A percentile compares a stretch with the other conserved stretches of the same genome.
These are phyloP conservation scores for Falco cherrug DNA, from an alignment of 2,797 vertebrate species.

Conservation along the genomic window DNA sequence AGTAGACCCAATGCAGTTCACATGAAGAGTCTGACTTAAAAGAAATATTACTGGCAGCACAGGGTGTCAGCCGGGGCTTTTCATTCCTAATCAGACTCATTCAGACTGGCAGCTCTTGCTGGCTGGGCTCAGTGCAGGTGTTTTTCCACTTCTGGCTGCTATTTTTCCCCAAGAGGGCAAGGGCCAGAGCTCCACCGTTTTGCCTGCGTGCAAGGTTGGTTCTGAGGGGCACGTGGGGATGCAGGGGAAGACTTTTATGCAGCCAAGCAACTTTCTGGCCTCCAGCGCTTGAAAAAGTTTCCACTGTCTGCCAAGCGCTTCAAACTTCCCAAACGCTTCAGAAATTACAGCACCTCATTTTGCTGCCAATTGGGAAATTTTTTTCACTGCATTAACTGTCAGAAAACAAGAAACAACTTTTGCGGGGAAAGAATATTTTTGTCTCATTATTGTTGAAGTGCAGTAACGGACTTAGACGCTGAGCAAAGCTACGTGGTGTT, in stretches of 20 bases:
- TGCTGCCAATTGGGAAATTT: conserved; percentile 3
- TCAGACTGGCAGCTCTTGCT: background rate
- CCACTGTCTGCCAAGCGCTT: background rate
- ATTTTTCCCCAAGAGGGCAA: background rate
- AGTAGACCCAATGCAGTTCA: background rate
- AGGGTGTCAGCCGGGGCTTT: background rate
- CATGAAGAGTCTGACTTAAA: background rate
- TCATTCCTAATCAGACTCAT: background rate
- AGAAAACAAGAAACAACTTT: conserved; percentile 9
- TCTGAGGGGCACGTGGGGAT: background rate
- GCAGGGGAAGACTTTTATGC: background rate
- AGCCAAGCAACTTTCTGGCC: background rate
- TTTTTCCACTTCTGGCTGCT: conserved; percentile 34
- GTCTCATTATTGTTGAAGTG: background rate
- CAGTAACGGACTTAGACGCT: background rate
- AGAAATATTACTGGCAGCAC: background rate
- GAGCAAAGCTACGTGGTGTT: background rate
- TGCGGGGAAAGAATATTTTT: background rate
- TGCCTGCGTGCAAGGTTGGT: background rate
- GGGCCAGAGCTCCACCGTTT: background rate
- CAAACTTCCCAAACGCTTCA: background rate
- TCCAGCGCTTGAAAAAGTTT: conserved; percentile 6
- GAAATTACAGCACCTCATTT: conserved; percentile 37
- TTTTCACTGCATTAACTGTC: background rate
- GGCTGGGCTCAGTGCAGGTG: background rate